Evolutionary conservation across 2,113 vertebrate genomes (phyloP).

Genomic region (Centropus bengalensis): DNA sequence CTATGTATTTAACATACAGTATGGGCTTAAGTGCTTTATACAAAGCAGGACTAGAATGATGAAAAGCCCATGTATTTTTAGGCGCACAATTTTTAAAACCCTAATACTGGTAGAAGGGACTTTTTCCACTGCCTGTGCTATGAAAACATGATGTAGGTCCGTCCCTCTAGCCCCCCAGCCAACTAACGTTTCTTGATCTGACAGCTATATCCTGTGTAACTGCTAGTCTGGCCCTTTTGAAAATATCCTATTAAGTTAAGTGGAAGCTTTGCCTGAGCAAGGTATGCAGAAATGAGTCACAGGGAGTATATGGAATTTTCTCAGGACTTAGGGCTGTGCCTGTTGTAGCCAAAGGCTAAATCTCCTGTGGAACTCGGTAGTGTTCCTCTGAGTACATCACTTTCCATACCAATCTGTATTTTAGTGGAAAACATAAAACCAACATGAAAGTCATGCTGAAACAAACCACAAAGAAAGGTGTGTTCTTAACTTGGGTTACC

Average conservation of each 20-base stretch:
- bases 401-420: constrained; percentile 28
- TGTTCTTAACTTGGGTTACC: constrained; percentile 32
- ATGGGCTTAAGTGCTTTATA: constrained; percentile 17
- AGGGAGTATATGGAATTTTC: constrained; percentile 61
- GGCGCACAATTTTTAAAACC: neutral
- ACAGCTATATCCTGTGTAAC: constrained; percentile 58
- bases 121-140: constrained; percentile 55
- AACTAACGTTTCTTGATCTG: constrained; percentile 48
- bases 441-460: constrained; percentile 58
- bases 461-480: constrained; percentile 46
- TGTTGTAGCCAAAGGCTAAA: constrained; percentile 58
- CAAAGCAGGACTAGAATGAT: constrained; percentile 3
- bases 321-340: constrained; percentile 46
- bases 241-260: constrained; percentile 52
- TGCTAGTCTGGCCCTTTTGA: constrained; percentile 39
- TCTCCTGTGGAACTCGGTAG: neutral
- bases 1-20: neutral
- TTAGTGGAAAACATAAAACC: constrained; percentile 46
- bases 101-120: constrained; percentile 7
- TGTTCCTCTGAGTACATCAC: neutral
- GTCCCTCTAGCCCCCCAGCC: neutral
- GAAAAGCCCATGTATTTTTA: neutral
- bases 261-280: constrained; percentile 59
- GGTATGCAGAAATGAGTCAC: constrained; percentile 61
- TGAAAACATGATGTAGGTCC: neutral